Conservation (phyloP, 2,113 vertebrate species). For the Petromus typicus region DNA sequence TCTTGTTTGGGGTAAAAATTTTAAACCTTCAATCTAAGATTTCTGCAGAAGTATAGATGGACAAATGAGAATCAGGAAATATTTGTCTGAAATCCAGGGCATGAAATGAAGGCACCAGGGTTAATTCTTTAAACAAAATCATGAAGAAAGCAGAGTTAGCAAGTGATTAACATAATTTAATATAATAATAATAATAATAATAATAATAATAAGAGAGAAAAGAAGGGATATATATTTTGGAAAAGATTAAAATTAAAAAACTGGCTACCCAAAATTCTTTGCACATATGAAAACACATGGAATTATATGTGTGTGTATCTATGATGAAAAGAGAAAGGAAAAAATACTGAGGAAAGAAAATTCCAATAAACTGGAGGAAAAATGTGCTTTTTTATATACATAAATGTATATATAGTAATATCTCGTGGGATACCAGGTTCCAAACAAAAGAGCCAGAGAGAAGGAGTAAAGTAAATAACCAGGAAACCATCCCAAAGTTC, state of each 20-base stretch:
- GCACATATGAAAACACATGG: neutral
- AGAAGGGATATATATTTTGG: neutral
- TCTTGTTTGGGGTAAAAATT: neutral
- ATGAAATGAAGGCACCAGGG: neutral
- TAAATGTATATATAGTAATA: neutral
- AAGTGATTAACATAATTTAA: neutral
- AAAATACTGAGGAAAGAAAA: neutral
- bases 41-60: neutral
- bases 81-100: neutral
- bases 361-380: neutral
- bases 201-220: no score
- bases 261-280: neutral
- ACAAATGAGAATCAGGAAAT: neutral
- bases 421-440: neutral
- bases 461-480: neutral
- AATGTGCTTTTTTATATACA: neutral
- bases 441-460: neutral
- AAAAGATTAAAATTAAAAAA: neutral
- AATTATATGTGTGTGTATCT: neutral
- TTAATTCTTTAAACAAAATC: slow-evolving; percentile 26
- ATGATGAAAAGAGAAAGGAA: neutral
- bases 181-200: neutral
- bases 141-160: neutral
- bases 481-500: neutral
- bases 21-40: neutral